Evolutionary conservation across 2,888 invertebrate genomes (phyloP).

Genomic region (Nezara viridula): DNA sequence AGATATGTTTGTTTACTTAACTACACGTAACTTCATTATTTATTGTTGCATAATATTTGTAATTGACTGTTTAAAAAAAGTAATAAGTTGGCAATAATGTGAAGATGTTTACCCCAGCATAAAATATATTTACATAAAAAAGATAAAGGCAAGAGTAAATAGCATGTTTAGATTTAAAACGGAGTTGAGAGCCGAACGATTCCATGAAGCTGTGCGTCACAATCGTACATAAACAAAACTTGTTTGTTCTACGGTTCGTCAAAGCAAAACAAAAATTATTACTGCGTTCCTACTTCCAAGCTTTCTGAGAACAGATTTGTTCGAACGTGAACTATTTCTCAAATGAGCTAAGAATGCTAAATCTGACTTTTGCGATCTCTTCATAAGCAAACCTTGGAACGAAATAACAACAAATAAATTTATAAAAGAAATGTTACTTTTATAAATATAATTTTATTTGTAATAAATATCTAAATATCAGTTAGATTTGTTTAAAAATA

Average conservation of each 20-base stretch:
- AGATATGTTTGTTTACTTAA: background rate
- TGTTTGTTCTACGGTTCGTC: background rate
- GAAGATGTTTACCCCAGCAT: background rate
- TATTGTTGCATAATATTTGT: background rate
- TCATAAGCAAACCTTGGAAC: background rate
- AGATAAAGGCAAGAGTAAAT: background rate
- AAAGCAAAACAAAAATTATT: conserved; percentile 9
- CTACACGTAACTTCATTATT: background rate
- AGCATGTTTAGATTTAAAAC: background rate
- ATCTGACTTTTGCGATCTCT: background rate
- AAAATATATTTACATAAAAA: background rate
- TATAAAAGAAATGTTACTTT: no score
- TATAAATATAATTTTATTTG: no score
- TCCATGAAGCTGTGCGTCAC: background rate
- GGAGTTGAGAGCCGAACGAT: background rate
- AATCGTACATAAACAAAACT: background rate
- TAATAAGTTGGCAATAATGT: background rate
- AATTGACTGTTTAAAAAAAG: background rate
- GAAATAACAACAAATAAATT: background rate
- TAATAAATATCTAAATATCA: no score
- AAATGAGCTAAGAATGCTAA: background rate
- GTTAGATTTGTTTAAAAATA: no score
- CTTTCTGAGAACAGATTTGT: conserved; percentile 4
- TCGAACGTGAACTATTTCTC: background rate
- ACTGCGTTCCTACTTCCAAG: background rate